Evolutionary conservation across 2,113 vertebrate species (phyloP).

Genomic region (Cyanoramphus novaezelandiae): DNA sequence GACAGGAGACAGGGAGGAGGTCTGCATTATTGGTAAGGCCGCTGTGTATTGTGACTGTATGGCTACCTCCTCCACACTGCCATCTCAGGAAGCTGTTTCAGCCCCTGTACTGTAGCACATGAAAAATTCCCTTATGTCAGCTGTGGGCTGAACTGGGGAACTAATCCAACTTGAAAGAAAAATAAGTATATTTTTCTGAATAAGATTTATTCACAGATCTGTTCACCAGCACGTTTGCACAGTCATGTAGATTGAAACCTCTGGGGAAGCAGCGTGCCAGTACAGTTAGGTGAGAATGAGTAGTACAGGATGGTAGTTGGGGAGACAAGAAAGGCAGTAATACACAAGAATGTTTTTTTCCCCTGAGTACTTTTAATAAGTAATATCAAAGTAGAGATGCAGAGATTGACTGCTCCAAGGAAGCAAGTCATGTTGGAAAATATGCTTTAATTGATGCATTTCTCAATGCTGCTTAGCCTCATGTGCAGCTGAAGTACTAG

Average conservation of each 20-base stretch:
- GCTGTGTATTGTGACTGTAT: not conserved
- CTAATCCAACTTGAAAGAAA: not conserved
- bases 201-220: not conserved
- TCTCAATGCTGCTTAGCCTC: not conserved
- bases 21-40: not conserved
- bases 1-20: not conserved
- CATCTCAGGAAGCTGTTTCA: not conserved
- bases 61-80: not conserved
- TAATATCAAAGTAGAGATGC: not conserved
- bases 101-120: not conserved
- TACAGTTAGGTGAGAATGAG: not conserved
- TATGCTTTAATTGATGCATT: not conserved
- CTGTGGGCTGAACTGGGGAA: not conserved
- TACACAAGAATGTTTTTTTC: not conserved
- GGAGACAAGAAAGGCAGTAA: not conserved
- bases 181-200: not conserved
- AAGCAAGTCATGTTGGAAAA: not conserved
- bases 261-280: not conserved
- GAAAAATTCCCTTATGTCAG: not conserved
- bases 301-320: not conserved
- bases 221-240: not conserved
- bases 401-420: not conserved
- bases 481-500: not conserved
- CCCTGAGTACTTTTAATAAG: not conserved
- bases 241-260: not conserved